A percentile compares a stretch with the other conserved stretches of the same genome.
These are phyloP conservation scores for Aethina tumida DNA, from an alignment of 1,140 invertebrate genomes.

Conservation along the genomic window DNA sequence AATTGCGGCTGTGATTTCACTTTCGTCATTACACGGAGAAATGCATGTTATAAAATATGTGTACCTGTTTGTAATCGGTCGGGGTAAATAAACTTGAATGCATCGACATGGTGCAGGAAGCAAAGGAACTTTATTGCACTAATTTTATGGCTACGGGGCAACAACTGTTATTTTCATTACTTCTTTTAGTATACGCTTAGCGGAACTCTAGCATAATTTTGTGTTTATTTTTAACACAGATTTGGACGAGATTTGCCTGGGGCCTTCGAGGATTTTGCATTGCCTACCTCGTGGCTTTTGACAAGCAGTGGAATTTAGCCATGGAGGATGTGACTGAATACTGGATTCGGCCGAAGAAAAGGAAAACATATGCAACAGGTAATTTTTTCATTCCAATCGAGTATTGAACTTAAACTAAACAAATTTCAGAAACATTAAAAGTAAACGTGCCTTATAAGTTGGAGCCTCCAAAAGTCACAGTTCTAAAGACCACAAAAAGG, in stretches of 20 bases:
- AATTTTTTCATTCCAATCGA: constrained; percentile 1
- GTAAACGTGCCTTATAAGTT: not conserved
- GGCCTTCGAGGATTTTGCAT: constrained; percentile 67
- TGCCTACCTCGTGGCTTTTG: constrained; percentile 78
- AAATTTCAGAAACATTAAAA: not conserved
- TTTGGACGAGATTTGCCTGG: constrained; percentile 50
- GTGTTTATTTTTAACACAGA: constrained; percentile 42
- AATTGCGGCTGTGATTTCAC: too few relatives aligned
- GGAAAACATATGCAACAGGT: constrained; percentile 49
- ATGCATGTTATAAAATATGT: too few relatives aligned
- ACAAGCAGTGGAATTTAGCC: constrained; percentile 91
- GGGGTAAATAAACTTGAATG: too few relatives aligned
- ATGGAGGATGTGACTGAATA: constrained; percentile 78
- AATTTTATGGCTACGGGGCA: too few relatives aligned
- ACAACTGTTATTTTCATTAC: too few relatives aligned
- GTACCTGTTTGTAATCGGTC: too few relatives aligned
- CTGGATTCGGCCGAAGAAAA: constrained; percentile 59
- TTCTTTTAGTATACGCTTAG: too few relatives aligned
- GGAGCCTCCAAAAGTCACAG: constrained; percentile 26
- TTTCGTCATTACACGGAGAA: too few relatives aligned
- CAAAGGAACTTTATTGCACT: too few relatives aligned
- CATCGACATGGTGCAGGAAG: too few relatives aligned
- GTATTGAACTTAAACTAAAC: not conserved
- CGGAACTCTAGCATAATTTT: too few relatives aligned
- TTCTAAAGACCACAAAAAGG: constrained; percentile 41